Percentiles rank a stretch among this genome's conserved stretches.
These are phyloP conservation scores for Linnaemya vulpina DNA, from an alignment of 2,888 invertebrate species.

Conservation along the genomic window DNA sequence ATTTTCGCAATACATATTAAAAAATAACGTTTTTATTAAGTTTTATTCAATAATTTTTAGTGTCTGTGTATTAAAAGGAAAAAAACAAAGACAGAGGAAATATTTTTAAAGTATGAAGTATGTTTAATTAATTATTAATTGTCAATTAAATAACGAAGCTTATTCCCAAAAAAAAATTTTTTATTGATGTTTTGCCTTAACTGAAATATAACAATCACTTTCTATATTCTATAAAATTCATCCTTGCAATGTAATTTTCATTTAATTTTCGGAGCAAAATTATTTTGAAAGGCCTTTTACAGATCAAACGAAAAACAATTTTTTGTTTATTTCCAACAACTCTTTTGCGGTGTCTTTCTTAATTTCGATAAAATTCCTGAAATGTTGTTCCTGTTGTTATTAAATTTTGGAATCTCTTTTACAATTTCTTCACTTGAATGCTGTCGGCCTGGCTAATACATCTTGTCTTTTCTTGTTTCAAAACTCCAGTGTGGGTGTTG, in stretches of 20 bases:
- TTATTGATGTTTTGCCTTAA: no score
- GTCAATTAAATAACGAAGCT: no score
- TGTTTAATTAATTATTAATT: no score
- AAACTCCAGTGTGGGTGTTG: constrained; percentile 65
- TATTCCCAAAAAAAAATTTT: no score
- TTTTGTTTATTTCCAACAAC: constrained; percentile 7
- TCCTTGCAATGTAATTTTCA: no score
- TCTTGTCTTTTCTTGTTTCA: constrained; percentile 20
- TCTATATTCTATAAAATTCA: no score
- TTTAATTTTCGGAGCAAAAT: no score
- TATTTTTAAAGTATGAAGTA: no score
- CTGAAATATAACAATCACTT: no score
- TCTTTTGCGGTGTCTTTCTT: constrained; percentile 5
- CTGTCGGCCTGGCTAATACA: constrained; percentile 22
- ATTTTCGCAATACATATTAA: not conserved
- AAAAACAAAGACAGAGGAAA: not conserved
- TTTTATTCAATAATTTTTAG: constrained; percentile 30
- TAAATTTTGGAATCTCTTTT: constrained; percentile 18
- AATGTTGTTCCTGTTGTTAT: constrained; percentile 41
- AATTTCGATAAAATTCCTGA: constrained; percentile 23
- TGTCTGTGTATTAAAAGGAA: not conserved
- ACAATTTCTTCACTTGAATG: constrained; percentile 40
- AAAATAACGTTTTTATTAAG: not conserved
- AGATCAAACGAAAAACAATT: no score
- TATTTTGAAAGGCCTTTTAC: no score